Conservation (phyloP, 2,113 vertebrate genomes). For the Muscicapa adusta region DNA sequence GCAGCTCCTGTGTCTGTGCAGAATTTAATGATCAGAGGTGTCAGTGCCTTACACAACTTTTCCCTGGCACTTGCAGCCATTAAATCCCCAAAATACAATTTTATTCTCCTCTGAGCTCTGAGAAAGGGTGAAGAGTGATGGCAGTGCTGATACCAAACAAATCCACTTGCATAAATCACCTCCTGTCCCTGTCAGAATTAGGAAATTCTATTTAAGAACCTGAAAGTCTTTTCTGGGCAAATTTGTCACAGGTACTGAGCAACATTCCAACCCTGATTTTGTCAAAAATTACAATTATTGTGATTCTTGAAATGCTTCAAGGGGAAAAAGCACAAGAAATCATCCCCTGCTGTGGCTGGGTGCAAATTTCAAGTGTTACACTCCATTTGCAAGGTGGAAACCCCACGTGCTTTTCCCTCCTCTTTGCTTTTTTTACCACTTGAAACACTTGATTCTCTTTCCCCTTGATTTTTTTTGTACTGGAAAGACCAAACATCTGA, state of each 20-base stretch:
- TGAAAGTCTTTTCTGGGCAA: not conserved
- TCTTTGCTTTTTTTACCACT: not conserved
- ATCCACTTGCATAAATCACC: not conserved
- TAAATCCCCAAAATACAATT: not conserved
- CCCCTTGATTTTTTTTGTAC: not conserved
- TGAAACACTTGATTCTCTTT: not conserved
- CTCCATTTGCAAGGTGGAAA: not conserved
- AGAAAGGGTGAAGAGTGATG: not conserved
- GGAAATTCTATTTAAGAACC: not conserved
- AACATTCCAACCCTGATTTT: not conserved
- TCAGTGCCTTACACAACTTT: not conserved
- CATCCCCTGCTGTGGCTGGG: not conserved
- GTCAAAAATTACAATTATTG: slow-evolving; percentile 2
- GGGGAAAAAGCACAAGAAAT: not conserved
- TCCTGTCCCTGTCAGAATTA: not conserved
- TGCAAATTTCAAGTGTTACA: not conserved
- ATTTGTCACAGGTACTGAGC: not conserved
- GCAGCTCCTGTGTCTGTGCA: rapidly evolving
- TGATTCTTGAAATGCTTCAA: not conserved
- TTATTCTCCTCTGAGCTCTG: not conserved
- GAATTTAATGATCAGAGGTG: not conserved
- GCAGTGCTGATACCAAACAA: not conserved
- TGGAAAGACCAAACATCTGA: not conserved
- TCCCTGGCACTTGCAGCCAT: not conserved
- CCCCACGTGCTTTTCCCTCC: not conserved